Evolutionary conservation across 1,140 invertebrate species (phyloP).

Genomic region (Aphidius ervi): DNA sequence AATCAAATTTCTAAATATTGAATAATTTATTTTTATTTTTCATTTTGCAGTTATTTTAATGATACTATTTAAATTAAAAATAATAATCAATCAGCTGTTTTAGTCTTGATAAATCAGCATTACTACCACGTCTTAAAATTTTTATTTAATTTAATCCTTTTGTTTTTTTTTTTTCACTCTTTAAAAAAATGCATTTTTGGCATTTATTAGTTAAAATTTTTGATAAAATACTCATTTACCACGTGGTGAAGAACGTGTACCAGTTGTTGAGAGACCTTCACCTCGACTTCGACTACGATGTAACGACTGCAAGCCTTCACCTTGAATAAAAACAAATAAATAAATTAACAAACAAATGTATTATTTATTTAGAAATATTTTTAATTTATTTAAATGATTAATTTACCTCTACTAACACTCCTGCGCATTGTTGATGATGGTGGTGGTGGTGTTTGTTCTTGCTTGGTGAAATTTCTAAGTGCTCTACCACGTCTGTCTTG

Average conservation of each 20-base stretch:
- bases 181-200: conserved; percentile 37
- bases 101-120: conserved; percentile 45
- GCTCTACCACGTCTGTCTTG: conserved; percentile 74
- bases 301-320: conserved; percentile 48
- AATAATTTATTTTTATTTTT: no score
- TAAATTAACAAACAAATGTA: conserved; percentile 1
- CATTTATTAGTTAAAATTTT: conserved; percentile 44
- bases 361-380: background rate
- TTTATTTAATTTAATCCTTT: conserved; percentile 14
- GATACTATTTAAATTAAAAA: no score
- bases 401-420: conserved; percentile 43
- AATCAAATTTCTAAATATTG: no score
- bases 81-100: conserved; percentile 43
- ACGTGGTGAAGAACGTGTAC: conserved; percentile 41
- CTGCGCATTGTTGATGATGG: conserved; percentile 41
- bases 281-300: conserved; percentile 50
- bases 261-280: conserved; percentile 42
- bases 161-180: conserved; percentile 2
- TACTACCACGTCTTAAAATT: conserved; percentile 39
- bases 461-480: conserved; percentile 61
- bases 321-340: conserved; percentile 24
- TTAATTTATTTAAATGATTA: background rate
- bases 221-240: conserved; percentile 38
- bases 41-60: no score
- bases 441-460: conserved; percentile 32